Conservation (phyloP, 2,113 vertebrate genomes). For the Glaucomys volans region DNA sequence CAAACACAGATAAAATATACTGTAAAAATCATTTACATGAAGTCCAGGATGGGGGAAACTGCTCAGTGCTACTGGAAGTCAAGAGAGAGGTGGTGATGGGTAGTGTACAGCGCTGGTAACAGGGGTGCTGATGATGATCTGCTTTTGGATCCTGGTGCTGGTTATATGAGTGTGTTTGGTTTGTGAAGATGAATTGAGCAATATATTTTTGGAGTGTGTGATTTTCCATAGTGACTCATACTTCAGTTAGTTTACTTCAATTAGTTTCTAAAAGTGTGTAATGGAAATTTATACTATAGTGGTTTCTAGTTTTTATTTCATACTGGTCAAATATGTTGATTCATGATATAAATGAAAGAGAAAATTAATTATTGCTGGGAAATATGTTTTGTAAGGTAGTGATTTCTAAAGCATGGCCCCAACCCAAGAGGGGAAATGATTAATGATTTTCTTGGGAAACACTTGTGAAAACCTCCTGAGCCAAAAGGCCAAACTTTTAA, state of each 20-base stretch:
- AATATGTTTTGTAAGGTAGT: not conserved
- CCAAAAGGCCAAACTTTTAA: not conserved
- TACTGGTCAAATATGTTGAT: not conserved
- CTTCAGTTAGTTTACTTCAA: not conserved
- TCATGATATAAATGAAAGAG: not conserved
- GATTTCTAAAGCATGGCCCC: constrained; percentile 10
- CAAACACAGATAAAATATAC: not conserved
- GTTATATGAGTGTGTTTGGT: not conserved
- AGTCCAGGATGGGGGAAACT: not conserved
- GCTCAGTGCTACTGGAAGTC: not conserved
- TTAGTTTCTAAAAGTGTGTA: not conserved
- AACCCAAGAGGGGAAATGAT: not conserved
- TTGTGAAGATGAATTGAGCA: constrained; percentile 3
- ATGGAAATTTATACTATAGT: not conserved
- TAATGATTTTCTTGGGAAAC: not conserved
- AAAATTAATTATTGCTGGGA: constrained; percentile 41
- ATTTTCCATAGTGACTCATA: not conserved
- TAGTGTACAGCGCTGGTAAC: not conserved
- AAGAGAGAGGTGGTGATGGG: not conserved
- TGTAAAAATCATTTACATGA: not conserved
- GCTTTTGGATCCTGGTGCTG: not conserved
- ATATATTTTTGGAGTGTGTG: not conserved
- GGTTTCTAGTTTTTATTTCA: constrained; percentile 47
- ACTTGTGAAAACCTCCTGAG: not conserved
- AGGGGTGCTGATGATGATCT: not conserved